Base-by-base conservation (phyloP, 2,797 vertebrate genomes). In the Peromyscus melanophrys region DNA sequence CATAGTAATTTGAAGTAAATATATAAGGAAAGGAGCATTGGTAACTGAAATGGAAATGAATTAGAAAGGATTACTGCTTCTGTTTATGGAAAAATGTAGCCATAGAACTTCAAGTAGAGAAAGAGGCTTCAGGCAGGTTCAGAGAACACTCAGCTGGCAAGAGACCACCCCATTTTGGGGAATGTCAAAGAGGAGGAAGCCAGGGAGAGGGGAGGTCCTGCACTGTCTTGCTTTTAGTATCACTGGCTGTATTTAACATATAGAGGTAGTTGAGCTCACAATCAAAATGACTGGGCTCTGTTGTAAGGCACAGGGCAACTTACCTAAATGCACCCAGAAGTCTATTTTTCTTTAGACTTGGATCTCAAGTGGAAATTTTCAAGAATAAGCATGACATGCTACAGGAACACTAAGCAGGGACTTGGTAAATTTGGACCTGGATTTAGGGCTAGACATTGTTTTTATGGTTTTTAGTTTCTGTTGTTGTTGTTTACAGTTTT, bases 271-370 rank as follows among this genome's bases (percentile, higher is more conserved):
- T 63, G 73, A 25, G 21, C 4, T 40, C 63, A 73, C 16, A 87
- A 87, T 69, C 67, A 55, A 82, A 82, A 37, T 86, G 29, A 61
- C 29, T 61, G n/a, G 55, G 12, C 3, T 78, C 29, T 40, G 21
- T 65, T 52, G 31, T 61, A 92, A 71, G 21, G 25, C 21, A 87
- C 8, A 88, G 29, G 29, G 17, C 25, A 59, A 52, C 8, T 84
- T 84, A 57, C 63, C n/a, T 61, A 75, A 78, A 69, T 19, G 25
- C 37, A 40, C 5, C 1, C 3, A 80, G 7, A 31, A 40, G 16
- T 40, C 84, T 95, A 11, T 40, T 43, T 92, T 92, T 83, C 23
- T 89, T 73, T 37, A 75, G 89, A 59, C 23, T 57, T 69, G 34
- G 6, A 61, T 21, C 16, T 67, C 7, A 16, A 3, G 1, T 59